Conservation (phyloP, 2,888 invertebrate genomes). For the Clivina fossor region DNA sequence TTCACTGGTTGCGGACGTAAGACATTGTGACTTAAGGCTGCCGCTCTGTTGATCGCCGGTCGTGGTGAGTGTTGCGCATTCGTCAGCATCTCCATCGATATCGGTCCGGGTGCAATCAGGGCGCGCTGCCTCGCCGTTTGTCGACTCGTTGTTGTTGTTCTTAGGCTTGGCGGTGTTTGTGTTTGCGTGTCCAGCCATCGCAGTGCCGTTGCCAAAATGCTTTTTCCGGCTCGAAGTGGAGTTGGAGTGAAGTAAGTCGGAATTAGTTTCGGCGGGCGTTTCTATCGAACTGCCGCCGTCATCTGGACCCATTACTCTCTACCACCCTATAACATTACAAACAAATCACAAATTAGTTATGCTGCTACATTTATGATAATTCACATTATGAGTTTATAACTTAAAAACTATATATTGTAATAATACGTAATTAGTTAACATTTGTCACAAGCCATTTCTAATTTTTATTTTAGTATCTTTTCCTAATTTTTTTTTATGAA, state of each 20-base stretch:
- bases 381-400: too few relatives aligned
- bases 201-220: conserved; percentile 10
- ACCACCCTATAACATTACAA: conserved; percentile 24
- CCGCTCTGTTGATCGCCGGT: conserved; percentile 39
- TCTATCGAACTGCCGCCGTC: conserved; percentile 25
- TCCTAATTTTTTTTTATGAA: too few relatives aligned
- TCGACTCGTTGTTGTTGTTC: conserved; percentile 50
- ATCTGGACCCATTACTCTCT: conserved; percentile 31
- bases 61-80: conserved; percentile 25
- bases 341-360: too few relatives aligned
- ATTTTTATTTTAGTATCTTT: too few relatives aligned
- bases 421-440: too few relatives aligned
- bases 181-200: conserved; percentile 23
- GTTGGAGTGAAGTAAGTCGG: conserved; percentile 14
- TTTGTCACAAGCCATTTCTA: too few relatives aligned
- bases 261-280: conserved; percentile 10
- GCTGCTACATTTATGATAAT: too few relatives aligned
- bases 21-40: conserved; percentile 45
- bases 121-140: conserved; percentile 44
- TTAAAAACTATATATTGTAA: too few relatives aligned
- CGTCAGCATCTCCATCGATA: conserved; percentile 34
- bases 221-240: background rate
- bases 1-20: conserved; percentile 41
- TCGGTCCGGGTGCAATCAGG: too few relatives aligned
- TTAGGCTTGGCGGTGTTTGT: conserved; percentile 35